These are phyloP conservation scores for Thunnus thynnus DNA, from an alignment of 2,113 vertebrate genomes.

Conservation along the genomic window DNA sequence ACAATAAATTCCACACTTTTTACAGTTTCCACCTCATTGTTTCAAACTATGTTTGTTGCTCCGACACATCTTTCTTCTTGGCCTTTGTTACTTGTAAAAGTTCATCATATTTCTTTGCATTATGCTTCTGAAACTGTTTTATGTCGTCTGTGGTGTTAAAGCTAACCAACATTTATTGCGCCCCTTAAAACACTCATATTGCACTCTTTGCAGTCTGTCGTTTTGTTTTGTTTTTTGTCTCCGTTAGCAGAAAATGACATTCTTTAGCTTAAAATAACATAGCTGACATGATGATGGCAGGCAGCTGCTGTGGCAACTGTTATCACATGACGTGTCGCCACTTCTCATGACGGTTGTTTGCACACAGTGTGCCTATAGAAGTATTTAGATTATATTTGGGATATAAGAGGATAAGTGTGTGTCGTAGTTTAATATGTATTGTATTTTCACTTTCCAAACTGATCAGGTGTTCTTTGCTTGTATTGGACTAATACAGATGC, in stretches of 20 bases:
- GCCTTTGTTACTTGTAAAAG: conserved; percentile 30
- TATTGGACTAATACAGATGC: conserved; percentile 30
- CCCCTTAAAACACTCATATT: conserved; percentile 26
- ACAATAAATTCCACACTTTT: no score
- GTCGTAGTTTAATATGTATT: not conserved
- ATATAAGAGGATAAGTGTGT: not conserved
- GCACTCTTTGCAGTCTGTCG: conserved; percentile 5
- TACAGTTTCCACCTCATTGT: not conserved
- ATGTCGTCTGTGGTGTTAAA: conserved; percentile 43
- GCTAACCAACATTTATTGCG: conserved; percentile 9
- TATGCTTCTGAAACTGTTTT: conserved; percentile 12
- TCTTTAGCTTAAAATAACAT: conserved; percentile 17
- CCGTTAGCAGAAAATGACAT: not conserved
- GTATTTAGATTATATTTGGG: not conserved
- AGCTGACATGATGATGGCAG: conserved; percentile 36
- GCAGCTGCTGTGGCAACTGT: conserved; percentile 30
- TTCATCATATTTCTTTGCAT: conserved; percentile 4
- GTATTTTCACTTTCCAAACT: not conserved
- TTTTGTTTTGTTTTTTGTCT: not conserved
- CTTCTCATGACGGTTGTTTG: not conserved
- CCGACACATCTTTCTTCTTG: not conserved
- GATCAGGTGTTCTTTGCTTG: not conserved
- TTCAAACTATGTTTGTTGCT: conserved; percentile 6
- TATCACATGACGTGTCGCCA: conserved; percentile 18
- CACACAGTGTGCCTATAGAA: not conserved